Evolutionary conservation across 2,888 invertebrate species (phyloP), one percentile per base, ranked within the genome.

Genomic region (Agrochola circellaris): DNA sequence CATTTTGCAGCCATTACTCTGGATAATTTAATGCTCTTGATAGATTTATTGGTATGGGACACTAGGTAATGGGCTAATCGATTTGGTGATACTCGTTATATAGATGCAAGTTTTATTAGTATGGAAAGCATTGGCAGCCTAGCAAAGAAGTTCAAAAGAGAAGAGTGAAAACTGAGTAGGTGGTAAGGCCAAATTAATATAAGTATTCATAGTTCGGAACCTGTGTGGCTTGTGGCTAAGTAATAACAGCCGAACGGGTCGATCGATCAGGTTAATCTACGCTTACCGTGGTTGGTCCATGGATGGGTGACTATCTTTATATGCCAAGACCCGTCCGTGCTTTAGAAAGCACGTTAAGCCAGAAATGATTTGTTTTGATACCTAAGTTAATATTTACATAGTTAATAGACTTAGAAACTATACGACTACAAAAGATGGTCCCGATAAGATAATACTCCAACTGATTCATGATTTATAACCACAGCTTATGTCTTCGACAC

Each of bases 1-100:
- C 64, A 88, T 86, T 84, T 84, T 56, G 73, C 79, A 74, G 83
- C 83, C 75, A 84, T 84, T 77, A 73, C 68, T 20, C 60, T 8
- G 54, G 73, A 73, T 75, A 86, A 87, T 86, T 84, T 79, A 75
- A 76, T 76, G 76, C 66, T 56, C 65, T 23, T 70, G 67, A 76
- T 68, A 75, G 79, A 88, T 87, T 85, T 87, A 87, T 86, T 78
- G 80, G 34, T 34, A 64, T 64, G 69, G 73, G 68, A 71, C 20
- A 51, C 61, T 23, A 56, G 34, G n/a, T 84, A 74, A 74, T 70
- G 51, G 42, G 42, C 71, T 71, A 65, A 82, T 73, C 38, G 17
- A 54, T 26, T 72, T 9, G 38, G n/a, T 60, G 30, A 64, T 75
- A 30, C 15, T 60, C 30, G 8, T 30, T 3, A 30, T 58, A 26